Conservation (phyloP, 2,888 invertebrate species). For the Oxyteleia sp. region DNA sequence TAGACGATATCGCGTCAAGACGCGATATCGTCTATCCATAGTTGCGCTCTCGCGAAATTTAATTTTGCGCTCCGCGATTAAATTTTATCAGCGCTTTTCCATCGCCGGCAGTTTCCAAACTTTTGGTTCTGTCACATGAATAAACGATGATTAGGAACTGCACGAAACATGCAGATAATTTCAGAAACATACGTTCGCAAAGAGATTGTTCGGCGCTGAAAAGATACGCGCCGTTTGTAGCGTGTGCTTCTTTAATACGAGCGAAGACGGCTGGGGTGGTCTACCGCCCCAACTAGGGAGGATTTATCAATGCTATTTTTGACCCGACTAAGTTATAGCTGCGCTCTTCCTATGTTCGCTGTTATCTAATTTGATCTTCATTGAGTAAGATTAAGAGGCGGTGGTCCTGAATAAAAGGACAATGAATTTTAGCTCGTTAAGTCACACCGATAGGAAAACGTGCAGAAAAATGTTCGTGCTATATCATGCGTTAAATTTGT, state of each 20-base stretch:
- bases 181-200: constrained; percentile 63
- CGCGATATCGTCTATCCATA: no score
- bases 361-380: constrained; percentile 44
- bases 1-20: constrained; percentile 3
- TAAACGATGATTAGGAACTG: constrained; percentile 39
- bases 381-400: constrained; percentile 19
- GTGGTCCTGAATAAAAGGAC: constrained; percentile 25
- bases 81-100: constrained; percentile 32
- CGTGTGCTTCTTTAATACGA: not conserved
- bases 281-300: not conserved
- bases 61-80: constrained; percentile 27
- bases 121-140: constrained; percentile 34
- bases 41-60: not conserved
- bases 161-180: constrained; percentile 41
- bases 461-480: no score
- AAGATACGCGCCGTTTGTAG: constrained; percentile 10
- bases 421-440: constrained; percentile 40
- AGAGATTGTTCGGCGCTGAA: constrained; percentile 12
- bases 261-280: not conserved
- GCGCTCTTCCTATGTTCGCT: constrained; percentile 11
- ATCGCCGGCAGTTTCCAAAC: constrained; percentile 24
- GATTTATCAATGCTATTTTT: constrained; percentile 35
- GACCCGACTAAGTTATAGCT: constrained; percentile 25
- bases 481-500: no score
- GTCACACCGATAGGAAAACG: no score